Conservation (phyloP, 2,113 vertebrate species). For the Origma solitaria region DNA sequence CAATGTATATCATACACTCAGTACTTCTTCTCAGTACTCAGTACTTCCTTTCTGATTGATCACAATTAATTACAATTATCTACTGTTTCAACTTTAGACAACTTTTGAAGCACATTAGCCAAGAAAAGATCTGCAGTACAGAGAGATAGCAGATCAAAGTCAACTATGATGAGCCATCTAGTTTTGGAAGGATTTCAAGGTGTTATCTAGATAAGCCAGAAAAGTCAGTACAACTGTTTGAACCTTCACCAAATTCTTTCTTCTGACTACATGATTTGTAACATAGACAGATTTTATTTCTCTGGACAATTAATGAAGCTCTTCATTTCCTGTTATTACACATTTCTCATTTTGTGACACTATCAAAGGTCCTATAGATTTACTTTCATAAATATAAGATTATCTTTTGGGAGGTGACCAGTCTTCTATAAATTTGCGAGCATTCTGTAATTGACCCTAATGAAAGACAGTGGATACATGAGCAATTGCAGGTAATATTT, state of each 20-base stretch:
- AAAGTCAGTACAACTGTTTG: neutral
- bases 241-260: neutral
- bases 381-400: neutral
- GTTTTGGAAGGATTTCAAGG: neutral
- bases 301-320: neutral
- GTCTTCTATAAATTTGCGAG: neutral
- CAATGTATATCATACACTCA: neutral
- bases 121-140: neutral
- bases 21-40: too few relatives aligned
- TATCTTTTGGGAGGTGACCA: neutral
- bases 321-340: neutral
- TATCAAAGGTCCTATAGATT: neutral
- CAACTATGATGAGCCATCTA: neutral
- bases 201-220: neutral
- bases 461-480: neutral
- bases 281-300: neutral
- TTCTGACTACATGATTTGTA: neutral
- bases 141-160: neutral
- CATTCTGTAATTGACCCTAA: neutral
- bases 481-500: neutral
- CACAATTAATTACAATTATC: neutral
- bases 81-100: neutral
- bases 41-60: neutral
- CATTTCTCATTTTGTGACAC: neutral
- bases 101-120: neutral